Base-by-base conservation (phyloP, 2,797 vertebrate species). In the Semotilus atromaculatus region DNA sequence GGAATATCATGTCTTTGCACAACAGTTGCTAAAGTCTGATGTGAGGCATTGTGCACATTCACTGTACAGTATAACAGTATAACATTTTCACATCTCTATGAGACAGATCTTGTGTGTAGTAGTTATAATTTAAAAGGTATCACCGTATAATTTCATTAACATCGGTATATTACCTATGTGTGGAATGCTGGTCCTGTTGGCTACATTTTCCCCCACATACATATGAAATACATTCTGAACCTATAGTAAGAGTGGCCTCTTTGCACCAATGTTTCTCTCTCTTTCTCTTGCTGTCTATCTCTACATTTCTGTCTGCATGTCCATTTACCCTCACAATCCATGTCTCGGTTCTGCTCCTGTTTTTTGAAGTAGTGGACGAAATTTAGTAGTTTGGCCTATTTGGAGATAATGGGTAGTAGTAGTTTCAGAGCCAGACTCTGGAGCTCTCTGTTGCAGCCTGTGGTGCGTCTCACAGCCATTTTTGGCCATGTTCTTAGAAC, bases 181-280 rank as follows among this genome's bases (percentile, higher is more conserved):
- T 68, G 82, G 84, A 70, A 86, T 83, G 66, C 80, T 38, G 67
- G 89, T 85, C 36, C n/a, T 40, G 66, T 85, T 71, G 81, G 70
- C 81, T 74, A 34, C 81, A 31, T 71, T 86, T 48, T 90, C 91
- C 92, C 89, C 90, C 94, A 94, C 87, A 81, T 92, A 91, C 89
- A 88, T 92, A 90, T 78, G 88, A 94, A 86, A 75, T 90, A 72
- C 90, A 92, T 93, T 93, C 89, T 91, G 87, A 81, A 66, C 84
- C 86, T 87, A 87, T 71, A 75, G 91, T 83, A 89, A 88, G 87
- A 90, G 86, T 75, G 85, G 85, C 88, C 38, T 34, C 43, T 72
- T 43, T 68, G n/a, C 88, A 88, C 53, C 86, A 66, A 68, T 88
- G 83, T 89, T 81, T 86, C 26, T 53, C 67, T 29, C 38, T 60